Evolutionary conservation across 2,113 vertebrate genomes (phyloP).

Genomic region (Conger conger): DNA sequence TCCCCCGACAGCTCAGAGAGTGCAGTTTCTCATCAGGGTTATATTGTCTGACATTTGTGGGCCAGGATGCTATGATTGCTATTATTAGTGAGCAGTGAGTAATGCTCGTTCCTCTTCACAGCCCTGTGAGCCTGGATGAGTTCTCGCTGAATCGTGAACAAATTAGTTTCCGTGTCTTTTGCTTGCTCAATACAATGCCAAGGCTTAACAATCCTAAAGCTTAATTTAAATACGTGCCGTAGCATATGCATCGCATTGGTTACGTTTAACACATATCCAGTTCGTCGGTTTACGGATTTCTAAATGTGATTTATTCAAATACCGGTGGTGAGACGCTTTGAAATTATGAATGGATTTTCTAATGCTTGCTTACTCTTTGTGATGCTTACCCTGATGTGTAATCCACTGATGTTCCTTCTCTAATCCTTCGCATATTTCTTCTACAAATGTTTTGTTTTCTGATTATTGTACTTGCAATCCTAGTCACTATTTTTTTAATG

Average conservation of each 20-base stretch:
- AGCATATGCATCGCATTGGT: neutral
- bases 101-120: neutral
- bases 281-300: neutral
- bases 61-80: slow-evolving; percentile 9
- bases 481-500: neutral
- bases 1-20: neutral
- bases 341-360: neutral
- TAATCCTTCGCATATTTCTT: neutral
- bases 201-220: neutral
- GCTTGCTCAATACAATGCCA: neutral
- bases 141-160: slow-evolving; percentile 6
- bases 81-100: slow-evolving; percentile 24
- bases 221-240: neutral
- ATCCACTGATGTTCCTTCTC: neutral
- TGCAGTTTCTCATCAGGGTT: slow-evolving; percentile 22
- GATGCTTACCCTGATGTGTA: neutral
- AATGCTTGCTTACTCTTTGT: neutral
- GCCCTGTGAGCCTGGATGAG: neutral
- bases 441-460: neutral
- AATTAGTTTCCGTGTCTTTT: neutral
- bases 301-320: neutral
- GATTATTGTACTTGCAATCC: neutral
- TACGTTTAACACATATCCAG: neutral
- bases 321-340: neutral
- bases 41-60: slow-evolving; percentile 27